These are phyloP conservation scores for Rana temporaria DNA, from an alignment of 2,113 vertebrate genomes.

Conservation along the genomic window DNA sequence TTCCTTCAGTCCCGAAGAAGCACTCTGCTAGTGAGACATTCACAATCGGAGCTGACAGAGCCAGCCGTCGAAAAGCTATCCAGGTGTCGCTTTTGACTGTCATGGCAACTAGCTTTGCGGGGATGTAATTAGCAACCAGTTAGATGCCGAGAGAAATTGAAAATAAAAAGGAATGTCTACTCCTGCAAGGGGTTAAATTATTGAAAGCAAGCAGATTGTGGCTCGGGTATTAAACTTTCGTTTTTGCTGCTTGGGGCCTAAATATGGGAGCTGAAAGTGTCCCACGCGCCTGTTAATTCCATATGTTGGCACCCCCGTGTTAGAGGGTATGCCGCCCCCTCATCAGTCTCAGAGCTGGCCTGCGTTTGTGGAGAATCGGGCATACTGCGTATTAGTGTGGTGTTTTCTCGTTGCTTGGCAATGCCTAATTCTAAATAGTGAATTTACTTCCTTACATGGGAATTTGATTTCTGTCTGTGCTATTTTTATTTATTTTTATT, in stretches of 20 bases:
- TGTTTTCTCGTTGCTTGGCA: not conserved
- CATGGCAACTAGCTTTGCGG: constrained; percentile 53
- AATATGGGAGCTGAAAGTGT: not conserved
- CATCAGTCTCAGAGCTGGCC: not conserved
- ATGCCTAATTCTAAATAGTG: constrained; percentile 2
- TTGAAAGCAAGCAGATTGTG: not conserved
- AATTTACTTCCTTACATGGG: constrained; percentile 10
- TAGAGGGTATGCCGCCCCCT: not conserved
- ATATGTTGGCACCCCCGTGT: not conserved
- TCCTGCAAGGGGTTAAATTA: constrained; percentile 10
- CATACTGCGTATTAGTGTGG: not conserved
- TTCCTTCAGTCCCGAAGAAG: constrained; percentile 52
- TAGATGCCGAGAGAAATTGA: not conserved
- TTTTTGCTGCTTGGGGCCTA: not conserved
- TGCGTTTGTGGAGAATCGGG: constrained; percentile 1
- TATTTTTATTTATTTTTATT: not conserved
- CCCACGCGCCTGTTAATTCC: not conserved
- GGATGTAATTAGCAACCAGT: constrained; percentile 50
- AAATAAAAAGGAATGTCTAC: not conserved
- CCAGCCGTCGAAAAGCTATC: constrained; percentile 51
- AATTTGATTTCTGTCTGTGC: not conserved
- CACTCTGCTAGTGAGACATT: constrained; percentile 46
- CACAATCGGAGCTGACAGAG: constrained; percentile 49
- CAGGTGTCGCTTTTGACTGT: constrained; percentile 47
- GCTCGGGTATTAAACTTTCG: not conserved